Conservation (phyloP, 1,140 invertebrate species). For the Chelonus insularis region DNA sequence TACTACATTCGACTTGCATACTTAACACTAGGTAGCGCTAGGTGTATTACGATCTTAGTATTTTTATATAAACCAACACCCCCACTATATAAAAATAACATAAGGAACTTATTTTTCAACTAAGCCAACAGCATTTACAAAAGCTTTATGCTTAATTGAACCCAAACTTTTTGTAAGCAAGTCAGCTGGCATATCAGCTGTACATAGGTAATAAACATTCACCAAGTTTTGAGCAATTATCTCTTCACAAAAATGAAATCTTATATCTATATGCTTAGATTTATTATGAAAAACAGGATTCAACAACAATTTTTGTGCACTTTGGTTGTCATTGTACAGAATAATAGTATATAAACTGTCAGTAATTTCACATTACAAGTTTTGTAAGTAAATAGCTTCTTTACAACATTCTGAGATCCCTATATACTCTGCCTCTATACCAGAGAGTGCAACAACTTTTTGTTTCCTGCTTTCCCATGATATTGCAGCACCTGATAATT, state of each 20-base stretch:
- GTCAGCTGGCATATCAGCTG: background rate
- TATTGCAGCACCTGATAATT: background rate
- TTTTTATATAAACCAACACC: too few relatives aligned
- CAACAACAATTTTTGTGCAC: background rate
- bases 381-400: constrained; percentile 17
- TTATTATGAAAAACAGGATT: background rate
- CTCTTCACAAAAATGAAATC: background rate
- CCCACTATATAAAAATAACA: too few relatives aligned
- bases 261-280: background rate
- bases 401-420: constrained; percentile 30
- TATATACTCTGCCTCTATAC: constrained; percentile 48
- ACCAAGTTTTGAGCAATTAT: background rate
- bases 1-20: too few relatives aligned
- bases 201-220: background rate
- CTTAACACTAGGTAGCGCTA: too few relatives aligned
- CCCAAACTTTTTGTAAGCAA: background rate
- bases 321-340: background rate
- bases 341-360: background rate
- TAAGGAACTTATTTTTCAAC: too few relatives aligned
- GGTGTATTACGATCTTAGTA: too few relatives aligned
- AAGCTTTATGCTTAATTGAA: background rate
- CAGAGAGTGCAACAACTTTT: constrained; percentile 33
- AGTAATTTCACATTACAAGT: background rate
- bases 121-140: background rate
- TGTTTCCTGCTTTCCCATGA: constrained; percentile 12